Base-by-base conservation (phyloP, 2,888 invertebrate genomes). In the Sialis fuliginosa region DNA sequence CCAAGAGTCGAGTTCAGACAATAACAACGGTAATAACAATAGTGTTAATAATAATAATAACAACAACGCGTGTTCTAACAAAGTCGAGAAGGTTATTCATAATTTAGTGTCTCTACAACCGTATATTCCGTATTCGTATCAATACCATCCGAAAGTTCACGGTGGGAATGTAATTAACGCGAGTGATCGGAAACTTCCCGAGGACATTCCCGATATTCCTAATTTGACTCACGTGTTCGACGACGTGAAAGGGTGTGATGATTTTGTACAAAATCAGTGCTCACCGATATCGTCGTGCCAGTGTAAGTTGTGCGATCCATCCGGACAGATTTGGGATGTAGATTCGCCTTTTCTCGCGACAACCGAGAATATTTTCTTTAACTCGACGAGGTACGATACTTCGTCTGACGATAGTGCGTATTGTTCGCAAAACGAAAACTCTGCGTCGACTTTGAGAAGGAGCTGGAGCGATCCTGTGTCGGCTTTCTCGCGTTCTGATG, bases 281-380 rank as follows among this genome's bases (percentile, higher is more conserved):
- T 51, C 42, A 42, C 32, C 35, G 8, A 34, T 44, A 33, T 52
- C 63, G 67, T 72, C 63, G 50, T 81, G 82, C 63, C 81, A 81
- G 66, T 83, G 83, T 62, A 74, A 79, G 43, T 81, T 81, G 56
- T 83, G 83, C 63, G 82, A 83, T 59, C 81, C 82, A 1, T 72
- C 77, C 22, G 79, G 80, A 45, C 75, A 79, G 61, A 79, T 82
- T 53, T 83, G 83, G 83, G 81, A 81, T 61, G 72, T 77, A 10
- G 78, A 80, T 44, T 46, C 22, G 32, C 37, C 45, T 43, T 45
- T 46, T 45, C 45, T 46, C 42, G 54, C 51, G 50, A 49, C 47
- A 52, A 22, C 22, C 22, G 22, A 22, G 22, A 22, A 22, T 22
- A 22, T 22, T 22, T 22, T 22, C 22, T 22, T 22, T 22, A 42